Evolutionary conservation across 2,797 vertebrate species (phyloP).

Genomic region (Cheirogaleus major): DNA sequence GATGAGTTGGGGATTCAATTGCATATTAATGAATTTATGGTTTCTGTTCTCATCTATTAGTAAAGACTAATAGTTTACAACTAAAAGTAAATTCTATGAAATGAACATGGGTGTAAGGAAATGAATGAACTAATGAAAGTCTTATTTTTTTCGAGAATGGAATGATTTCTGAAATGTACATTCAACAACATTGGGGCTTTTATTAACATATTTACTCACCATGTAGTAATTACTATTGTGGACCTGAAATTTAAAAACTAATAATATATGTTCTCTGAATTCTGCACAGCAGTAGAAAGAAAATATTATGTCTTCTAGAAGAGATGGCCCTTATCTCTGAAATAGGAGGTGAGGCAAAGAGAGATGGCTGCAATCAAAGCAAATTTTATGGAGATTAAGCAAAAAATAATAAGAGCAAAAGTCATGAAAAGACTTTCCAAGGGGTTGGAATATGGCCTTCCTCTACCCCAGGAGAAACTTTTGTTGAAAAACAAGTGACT

Average conservation of each 20-base stretch:
- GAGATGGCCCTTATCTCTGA: neutral
- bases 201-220: neutral
- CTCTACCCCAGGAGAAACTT: constrained; percentile 10
- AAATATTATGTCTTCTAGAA: neutral
- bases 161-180: neutral
- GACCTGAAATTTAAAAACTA: neutral
- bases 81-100: neutral
- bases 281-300: neutral
- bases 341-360: neutral
- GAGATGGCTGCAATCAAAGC: neutral
- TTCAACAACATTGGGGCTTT: neutral
- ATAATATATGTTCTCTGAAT: neutral
- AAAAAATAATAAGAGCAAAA: constrained; percentile 42
- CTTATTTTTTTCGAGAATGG: neutral
- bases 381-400: neutral
- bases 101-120: neutral
- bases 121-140: neutral
- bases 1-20: neutral
- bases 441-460: constrained; percentile 25
- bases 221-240: neutral
- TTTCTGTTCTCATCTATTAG: constrained; percentile 22
- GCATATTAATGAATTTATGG: neutral
- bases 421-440: neutral
- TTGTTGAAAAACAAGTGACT: neutral
- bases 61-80: neutral